A percentile compares a stretch with the other conserved stretches of the same genome.
These are phyloP conservation scores for Cacoxenus indagator DNA, from an alignment of 2,888 invertebrate species.

Conservation along the genomic window DNA sequence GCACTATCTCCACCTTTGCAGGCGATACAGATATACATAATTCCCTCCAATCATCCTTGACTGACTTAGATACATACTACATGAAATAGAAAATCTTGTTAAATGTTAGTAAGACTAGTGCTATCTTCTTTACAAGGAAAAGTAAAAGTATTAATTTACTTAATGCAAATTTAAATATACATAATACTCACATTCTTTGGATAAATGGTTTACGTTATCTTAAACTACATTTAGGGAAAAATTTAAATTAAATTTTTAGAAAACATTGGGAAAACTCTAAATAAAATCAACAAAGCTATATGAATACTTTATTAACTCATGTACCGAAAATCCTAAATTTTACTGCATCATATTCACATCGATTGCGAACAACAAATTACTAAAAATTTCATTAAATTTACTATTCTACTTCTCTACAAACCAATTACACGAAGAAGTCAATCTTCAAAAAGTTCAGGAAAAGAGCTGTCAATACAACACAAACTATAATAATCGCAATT, in stretches of 20 bases:
- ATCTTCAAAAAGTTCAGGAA: too few relatives aligned
- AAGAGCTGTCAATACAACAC: too few relatives aligned
- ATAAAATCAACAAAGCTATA: not conserved
- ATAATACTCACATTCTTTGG: not conserved
- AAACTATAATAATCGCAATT: too few relatives aligned
- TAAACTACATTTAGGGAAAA: not conserved
- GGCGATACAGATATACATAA: not conserved
- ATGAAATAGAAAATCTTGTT: not conserved
- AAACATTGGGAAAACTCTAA: not conserved
- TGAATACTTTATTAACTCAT: not conserved
- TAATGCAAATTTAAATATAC: too few relatives aligned
- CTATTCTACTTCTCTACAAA: too few relatives aligned
- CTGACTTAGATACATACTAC: not conserved
- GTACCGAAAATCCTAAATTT: not conserved
- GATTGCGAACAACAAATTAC: too few relatives aligned
- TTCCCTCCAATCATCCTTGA: not conserved
- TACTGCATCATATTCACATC: too few relatives aligned
- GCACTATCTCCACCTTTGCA: too few relatives aligned
- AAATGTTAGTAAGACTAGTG: too few relatives aligned
- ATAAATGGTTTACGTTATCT: not conserved
- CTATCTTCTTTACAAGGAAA: not conserved
- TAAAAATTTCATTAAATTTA: too few relatives aligned
- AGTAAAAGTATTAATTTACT: not conserved
- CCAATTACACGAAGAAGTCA: too few relatives aligned
- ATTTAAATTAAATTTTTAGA: not conserved